Evolutionary conservation across 2,797 vertebrate genomes (phyloP), one percentile per base, ranked within the genome.

Genomic region (Acipenser ruthenus): DNA sequence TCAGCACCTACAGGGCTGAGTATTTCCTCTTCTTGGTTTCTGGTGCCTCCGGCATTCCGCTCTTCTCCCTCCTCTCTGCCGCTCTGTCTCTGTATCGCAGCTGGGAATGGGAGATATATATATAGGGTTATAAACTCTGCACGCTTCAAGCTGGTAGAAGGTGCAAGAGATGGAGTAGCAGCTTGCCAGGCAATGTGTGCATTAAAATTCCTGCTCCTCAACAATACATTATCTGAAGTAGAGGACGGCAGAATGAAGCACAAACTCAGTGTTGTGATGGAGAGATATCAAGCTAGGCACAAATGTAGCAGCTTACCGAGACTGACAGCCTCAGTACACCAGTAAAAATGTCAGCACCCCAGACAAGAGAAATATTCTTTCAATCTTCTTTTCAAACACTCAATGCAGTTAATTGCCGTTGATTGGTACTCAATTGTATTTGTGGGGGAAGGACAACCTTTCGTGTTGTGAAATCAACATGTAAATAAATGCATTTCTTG

Each of bases 1-100:
- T 18, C 63, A 47, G 6, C 67, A 47, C 84, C 88, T 84, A 91
- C 84, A 90, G 75, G 6, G 87, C 81, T 53, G 77, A 89, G 8
- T 88, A 89, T 76, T 85, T 94, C 74, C 89, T 90, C 77, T 80
- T 91, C 79, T 94, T 95, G 65, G 87, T 71, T 67, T 93, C 91
- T 0, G 91, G 87, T 2, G 86, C 80, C 63, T 93, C 92, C 0
- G 83, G 74, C 51, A 85, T 68, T 6, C 77, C 75, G 0, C 83
- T 82, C 47, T 86, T 87, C 65, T 87, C 84, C 67, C 87, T 84
- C 71, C 86, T 85, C 72, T 89, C 91, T 0, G 78, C 76, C 50
- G 77, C 78, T 51, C 87, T 86, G 77, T 93, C 88, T 52, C 85
- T 82, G 67, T 87, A 86, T 63, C 84, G 86, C 71, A 84, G 82